These are phyloP conservation scores for Dasypolia templi DNA, from an alignment of 2,888 invertebrate species.

Conservation along the genomic window DNA sequence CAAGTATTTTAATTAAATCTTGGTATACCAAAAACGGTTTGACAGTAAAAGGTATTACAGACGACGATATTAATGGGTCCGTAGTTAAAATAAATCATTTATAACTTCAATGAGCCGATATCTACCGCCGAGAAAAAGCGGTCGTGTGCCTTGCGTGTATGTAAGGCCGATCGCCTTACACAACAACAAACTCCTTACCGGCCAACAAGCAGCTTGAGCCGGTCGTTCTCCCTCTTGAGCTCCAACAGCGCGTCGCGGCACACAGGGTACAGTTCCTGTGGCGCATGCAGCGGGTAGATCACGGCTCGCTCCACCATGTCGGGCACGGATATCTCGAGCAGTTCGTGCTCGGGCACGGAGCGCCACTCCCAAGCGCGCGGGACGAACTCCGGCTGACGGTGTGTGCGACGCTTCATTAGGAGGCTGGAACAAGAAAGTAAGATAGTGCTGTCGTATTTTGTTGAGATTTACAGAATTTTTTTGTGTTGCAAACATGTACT, in stretches of 20 bases:
- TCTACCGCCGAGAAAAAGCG: background rate
- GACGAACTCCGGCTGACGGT: conserved; percentile 74
- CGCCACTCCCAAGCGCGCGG: conserved; percentile 84
- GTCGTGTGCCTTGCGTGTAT: background rate
- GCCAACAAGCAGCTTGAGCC: conserved; percentile 76
- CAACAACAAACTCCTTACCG: conserved; percentile 69
- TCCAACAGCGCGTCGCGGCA: conserved; percentile 72
- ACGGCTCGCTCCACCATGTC: conserved; percentile 79
- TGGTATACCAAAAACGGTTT: background rate
- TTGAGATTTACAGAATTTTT: too few relatives aligned
- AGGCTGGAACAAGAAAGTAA: conserved; percentile 69
- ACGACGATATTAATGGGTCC: background rate
- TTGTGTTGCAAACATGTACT: too few relatives aligned
- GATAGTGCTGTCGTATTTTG: background rate
- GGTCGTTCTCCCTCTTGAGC: conserved; percentile 79
- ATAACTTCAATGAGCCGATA: background rate
- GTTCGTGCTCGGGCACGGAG: conserved; percentile 79
- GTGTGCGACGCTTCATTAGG: conserved; percentile 80
- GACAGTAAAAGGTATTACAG: background rate
- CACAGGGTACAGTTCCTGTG: conserved; percentile 78
- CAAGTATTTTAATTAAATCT: background rate
- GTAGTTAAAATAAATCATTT: background rate
- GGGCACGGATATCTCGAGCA: conserved; percentile 80
- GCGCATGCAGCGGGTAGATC: conserved; percentile 84
- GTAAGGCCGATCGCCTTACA: background rate